Evolutionary conservation across 2,888 invertebrate species (phyloP).

Genomic region (Chaitophorus viminalis): DNA sequence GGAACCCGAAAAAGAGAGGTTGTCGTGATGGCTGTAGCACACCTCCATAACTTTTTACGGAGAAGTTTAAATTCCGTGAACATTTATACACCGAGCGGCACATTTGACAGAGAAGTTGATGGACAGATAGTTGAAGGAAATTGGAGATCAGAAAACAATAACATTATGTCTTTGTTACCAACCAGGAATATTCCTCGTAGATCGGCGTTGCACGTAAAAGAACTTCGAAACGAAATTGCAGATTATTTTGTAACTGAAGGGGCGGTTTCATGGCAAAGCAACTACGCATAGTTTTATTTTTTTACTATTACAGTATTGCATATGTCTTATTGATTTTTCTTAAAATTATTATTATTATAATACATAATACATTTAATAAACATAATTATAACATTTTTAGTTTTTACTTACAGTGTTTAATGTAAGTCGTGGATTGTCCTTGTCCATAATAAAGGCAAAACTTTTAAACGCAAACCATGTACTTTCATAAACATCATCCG

Average conservation of each 20-base stretch:
- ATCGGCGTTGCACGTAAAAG: neutral
- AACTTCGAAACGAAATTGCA: slow-evolving; percentile 21
- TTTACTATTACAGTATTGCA: too few relatives aligned
- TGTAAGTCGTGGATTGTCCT: too few relatives aligned
- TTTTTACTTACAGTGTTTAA: too few relatives aligned
- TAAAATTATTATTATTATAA: too few relatives aligned
- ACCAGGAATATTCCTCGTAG: slow-evolving; percentile 3
- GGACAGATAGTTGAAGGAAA: slow-evolving; percentile 26
- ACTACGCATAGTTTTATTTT: neutral
- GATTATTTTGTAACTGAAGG: slow-evolving; percentile 16
- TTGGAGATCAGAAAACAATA: slow-evolving; percentile 30
- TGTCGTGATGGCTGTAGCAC: too few relatives aligned
- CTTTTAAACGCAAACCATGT: too few relatives aligned
- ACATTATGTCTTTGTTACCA: neutral
- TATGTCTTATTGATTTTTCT: too few relatives aligned
- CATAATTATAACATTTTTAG: too few relatives aligned
- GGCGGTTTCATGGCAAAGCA: slow-evolving; percentile 23
- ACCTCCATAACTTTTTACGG: neutral
- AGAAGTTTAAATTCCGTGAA: slow-evolving; percentile 10
- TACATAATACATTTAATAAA: too few relatives aligned
- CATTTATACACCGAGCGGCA: slow-evolving; percentile 24
- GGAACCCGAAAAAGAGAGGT: slow-evolving; percentile 33
- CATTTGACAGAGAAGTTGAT: slow-evolving; percentile 41
- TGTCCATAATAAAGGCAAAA: too few relatives aligned
- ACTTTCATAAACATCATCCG: too few relatives aligned